Percentiles rank a stretch among this genome's conserved stretches.
These are phyloP conservation scores for Elaphurus davidianus DNA, from an alignment of 2,113 vertebrate species.

Conservation along the genomic window DNA sequence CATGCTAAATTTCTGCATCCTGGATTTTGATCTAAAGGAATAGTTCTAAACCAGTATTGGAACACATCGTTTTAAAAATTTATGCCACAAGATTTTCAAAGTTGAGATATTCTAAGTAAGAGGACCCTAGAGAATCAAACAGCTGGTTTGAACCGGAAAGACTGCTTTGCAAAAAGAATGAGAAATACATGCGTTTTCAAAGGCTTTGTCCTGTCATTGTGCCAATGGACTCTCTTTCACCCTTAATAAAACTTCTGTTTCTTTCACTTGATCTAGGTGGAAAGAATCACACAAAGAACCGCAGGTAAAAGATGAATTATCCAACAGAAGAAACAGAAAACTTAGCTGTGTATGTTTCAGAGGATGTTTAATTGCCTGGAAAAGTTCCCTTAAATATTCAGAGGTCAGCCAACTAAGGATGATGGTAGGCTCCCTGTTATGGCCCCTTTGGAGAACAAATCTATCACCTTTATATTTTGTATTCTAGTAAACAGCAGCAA, in stretches of 20 bases:
- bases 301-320: not conserved
- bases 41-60: not conserved
- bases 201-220: not conserved
- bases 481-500: not conserved
- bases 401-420: not conserved
- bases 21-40: not conserved
- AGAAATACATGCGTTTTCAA: not conserved
- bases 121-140: not conserved
- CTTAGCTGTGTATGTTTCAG: not conserved
- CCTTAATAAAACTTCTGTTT: not conserved
- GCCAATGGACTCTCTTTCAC: not conserved
- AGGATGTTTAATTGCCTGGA: not conserved
- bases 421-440: not conserved
- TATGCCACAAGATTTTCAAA: not conserved
- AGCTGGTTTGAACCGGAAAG: not conserved
- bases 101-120: not conserved
- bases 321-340: not conserved
- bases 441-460: not conserved
- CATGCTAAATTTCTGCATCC: not conserved
- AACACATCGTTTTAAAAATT: not conserved
- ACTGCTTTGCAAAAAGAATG: not conserved
- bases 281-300: not conserved
- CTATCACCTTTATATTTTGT: not conserved
- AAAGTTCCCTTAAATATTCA: not conserved
- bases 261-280: not conserved